These are phyloP conservation scores for Ctenicera cuprea DNA, from an alignment of 2,888 invertebrate genomes.

Conservation along the genomic window DNA sequence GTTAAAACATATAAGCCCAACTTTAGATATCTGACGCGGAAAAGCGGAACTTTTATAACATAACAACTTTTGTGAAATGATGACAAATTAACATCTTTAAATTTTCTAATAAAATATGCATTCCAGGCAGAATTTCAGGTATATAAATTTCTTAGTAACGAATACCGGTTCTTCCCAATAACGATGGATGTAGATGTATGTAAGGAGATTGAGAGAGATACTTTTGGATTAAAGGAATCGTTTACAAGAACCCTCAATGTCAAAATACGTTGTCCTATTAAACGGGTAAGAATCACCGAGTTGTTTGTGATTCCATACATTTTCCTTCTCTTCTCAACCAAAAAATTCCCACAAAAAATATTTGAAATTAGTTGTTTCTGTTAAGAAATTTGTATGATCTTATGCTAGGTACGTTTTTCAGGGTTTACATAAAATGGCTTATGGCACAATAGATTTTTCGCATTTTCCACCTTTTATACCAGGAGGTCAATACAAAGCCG, in stretches of 20 bases:
- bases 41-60: too few relatives aligned
- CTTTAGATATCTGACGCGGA: too few relatives aligned
- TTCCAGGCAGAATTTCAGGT: background rate
- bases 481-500: background rate
- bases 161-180: slow-evolving; percentile 1
- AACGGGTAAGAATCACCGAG: background rate
- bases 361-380: too few relatives aligned
- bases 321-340: too few relatives aligned
- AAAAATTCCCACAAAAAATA: too few relatives aligned
- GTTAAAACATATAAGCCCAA: too few relatives aligned
- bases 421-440: background rate
- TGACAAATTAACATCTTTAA: too few relatives aligned
- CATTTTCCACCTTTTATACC: background rate
- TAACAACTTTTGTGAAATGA: too few relatives aligned
- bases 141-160: background rate
- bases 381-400: too few relatives aligned
- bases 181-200: background rate
- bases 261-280: background rate
- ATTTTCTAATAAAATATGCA: background rate
- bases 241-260: background rate
- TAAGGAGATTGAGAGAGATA: background rate
- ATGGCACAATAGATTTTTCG: background rate
- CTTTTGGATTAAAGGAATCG: background rate
- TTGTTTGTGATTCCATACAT: background rate
- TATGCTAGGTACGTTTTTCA: too few relatives aligned